Base-by-base conservation (phyloP, 2,888 invertebrate genomes). In the Acholoe squamosa region DNA sequence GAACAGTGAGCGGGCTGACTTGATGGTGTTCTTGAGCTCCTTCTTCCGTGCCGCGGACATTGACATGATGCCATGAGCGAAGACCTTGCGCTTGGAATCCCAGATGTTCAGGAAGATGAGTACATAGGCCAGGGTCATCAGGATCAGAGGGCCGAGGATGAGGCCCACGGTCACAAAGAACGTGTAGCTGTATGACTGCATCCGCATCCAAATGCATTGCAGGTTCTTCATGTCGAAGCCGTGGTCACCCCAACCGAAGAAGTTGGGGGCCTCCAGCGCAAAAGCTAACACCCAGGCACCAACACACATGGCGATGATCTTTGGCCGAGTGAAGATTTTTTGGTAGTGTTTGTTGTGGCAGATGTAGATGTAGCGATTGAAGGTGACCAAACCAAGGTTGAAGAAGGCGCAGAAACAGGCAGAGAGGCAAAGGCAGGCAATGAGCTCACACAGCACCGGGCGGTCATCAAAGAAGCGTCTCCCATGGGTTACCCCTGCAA, bases 141-240 rank as follows among this genome's bases (percentile, higher is more conserved):
- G 28, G 28, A 93, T 0, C 28, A 94, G 91, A 0, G 95, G 95
- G 0, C 71, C 80, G 12, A 93, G 93, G 86, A 94, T 94, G 52
- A 94, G 90, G 10, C 93, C 93, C 7, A 93, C 91, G 0, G 94
- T 92, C 0, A 95, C 94, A 10, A 94, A 92, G 71, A 95, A 77
- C 19, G 94, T 94, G 92, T 95, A 95, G 52, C 93, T 93, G 56
- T 93, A 91, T 67, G 93, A 94, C n/a, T 93, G 93, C 0, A 94
- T 94, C n/a, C 95, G 92, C 90, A 95, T 94, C 95, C 95, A 94
- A 76, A 94, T 94, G 91, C 95, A 95, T 90, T 94, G 93, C 89
- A 94, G 94, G 89, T 92, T 94, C 91, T 95, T 94, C 89, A 91
- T 54, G 92, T 95, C 95, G 80, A 94, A 95, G 71, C 91, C 92